Percentiles rank a stretch among this genome's conserved stretches.
These are phyloP conservation scores for Venustaconcha ellipsiformis DNA, from an alignment of 1,140 invertebrate genomes.

Conservation along the genomic window DNA sequence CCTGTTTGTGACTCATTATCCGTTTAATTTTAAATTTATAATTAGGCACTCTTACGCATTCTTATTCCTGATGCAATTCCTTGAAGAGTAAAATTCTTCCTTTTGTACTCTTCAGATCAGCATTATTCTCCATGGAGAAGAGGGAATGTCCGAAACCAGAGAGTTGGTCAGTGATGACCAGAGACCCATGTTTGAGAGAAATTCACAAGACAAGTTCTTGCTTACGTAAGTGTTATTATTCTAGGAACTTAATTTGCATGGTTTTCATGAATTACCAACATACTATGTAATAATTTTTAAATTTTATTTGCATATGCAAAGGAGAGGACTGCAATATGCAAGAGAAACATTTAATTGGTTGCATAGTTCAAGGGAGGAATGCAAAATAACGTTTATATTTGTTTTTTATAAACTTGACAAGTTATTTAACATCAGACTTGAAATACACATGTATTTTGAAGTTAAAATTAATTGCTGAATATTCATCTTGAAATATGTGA, in stretches of 20 bases:
- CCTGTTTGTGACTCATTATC: no score
- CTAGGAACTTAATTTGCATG: constrained; percentile 1
- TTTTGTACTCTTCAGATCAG: constrained; percentile 58
- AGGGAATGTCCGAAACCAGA: constrained; percentile 68
- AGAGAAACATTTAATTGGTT: no score
- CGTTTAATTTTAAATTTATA: not conserved
- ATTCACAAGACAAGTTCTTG: constrained; percentile 66
- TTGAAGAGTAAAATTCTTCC: no score
- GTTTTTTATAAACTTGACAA: no score
- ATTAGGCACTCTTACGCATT: not conserved
- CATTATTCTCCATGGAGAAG: constrained; percentile 67
- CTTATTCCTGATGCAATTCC: not conserved
- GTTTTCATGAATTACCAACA: not conserved
- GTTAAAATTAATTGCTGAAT: no score
- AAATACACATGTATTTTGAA: no score
- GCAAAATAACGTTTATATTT: no score
- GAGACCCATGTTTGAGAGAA: constrained; percentile 62
- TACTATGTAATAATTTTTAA: not conserved
- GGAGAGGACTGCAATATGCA: no score
- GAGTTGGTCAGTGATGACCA: constrained; percentile 65
- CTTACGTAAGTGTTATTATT: constrained; percentile 57
- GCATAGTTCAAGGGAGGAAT: no score
- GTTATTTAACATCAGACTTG: no score
- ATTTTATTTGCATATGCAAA: no score
- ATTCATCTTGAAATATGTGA: no score